phyloP scores from a whole-genome alignment of 2,888 invertebrate species.

The Latrodectus elegans region DNA sequence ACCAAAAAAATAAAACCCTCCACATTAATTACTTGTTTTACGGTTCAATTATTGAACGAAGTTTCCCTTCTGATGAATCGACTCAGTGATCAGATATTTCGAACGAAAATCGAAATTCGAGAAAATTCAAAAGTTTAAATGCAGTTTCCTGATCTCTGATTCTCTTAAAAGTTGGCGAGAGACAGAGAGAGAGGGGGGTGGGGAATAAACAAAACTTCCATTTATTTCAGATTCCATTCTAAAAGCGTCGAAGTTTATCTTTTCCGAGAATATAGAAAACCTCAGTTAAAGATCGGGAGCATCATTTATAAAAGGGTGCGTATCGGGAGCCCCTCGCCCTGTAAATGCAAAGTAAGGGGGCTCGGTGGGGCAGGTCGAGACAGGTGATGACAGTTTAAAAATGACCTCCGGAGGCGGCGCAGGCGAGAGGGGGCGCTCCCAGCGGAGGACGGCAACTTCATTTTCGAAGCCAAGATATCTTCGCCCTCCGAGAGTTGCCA shows the following conservation, averaged over 20 bases:
- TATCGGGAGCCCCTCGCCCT: conserved; percentile 16
- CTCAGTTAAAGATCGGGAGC: conserved; percentile 44
- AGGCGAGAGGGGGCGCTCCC: not conserved
- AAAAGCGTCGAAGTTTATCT: conserved; percentile 30
- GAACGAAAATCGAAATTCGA: not conserved
- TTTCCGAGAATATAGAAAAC: conserved; percentile 23
- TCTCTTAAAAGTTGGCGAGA: not conserved
- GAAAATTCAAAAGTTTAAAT: not conserved
- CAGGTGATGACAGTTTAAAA: conserved; percentile 54
- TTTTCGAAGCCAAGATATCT: conserved; percentile 29
- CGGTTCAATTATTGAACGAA: too few relatives aligned
- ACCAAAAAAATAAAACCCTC: too few relatives aligned
- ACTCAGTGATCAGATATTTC: not conserved
- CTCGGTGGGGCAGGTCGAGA: not conserved
- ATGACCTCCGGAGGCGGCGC: conserved; percentile 8
- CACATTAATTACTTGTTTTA: too few relatives aligned
- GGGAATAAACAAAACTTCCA: not conserved
- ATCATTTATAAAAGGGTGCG: conserved; percentile 36
- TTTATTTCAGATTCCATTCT: conserved; percentile 5
- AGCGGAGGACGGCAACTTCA: conserved; percentile 13
- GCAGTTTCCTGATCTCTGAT: not conserved
- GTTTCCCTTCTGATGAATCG: too few relatives aligned
- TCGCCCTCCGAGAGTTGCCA: not conserved
- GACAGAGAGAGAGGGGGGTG: not conserved
- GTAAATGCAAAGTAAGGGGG: conserved; percentile 35